phyloP scores from a whole-genome alignment of 2,888 invertebrate genomes.

The Protodeltote pygarga region DNA sequence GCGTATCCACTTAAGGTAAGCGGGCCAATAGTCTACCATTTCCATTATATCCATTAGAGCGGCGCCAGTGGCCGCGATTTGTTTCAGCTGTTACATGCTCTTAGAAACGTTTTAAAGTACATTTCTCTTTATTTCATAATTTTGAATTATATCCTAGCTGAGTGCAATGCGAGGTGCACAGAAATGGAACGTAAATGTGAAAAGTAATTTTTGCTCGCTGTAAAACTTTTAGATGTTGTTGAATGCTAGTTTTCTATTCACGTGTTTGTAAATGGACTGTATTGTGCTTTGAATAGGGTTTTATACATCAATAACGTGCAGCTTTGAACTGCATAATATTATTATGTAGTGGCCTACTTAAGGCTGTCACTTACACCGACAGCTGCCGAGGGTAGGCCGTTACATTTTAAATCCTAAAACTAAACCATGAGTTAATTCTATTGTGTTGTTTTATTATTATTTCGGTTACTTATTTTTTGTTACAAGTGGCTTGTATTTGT shows the following conservation, averaged over 20 bases:
- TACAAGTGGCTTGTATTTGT: no score
- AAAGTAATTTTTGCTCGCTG: constrained; percentile 33
- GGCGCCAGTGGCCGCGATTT: constrained; percentile 65
- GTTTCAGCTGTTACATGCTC: constrained; percentile 72
- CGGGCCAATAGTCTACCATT: constrained; percentile 59
- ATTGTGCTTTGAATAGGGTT: constrained; percentile 8
- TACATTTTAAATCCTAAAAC: no score
- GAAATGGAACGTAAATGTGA: constrained; percentile 37
- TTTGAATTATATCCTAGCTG: constrained; percentile 61
- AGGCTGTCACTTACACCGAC: no score
- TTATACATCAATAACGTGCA: no score
- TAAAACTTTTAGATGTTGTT: constrained; percentile 25
- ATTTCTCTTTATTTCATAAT: constrained; percentile 74
- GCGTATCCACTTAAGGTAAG: constrained; percentile 68
- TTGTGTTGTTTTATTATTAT: no score
- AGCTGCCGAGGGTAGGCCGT: no score
- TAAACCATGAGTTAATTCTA: no score
- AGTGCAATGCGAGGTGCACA: constrained; percentile 43
- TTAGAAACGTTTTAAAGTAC: constrained; percentile 66
- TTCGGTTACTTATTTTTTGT: no score
- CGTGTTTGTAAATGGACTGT: constrained; percentile 5
- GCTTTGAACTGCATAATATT: no score
- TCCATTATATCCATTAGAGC: constrained; percentile 69
- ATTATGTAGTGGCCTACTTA: no score
- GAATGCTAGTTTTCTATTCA: constrained; percentile 27